Evolutionary conservation across 2,113 vertebrate genomes (phyloP).

Genomic region (Leucopsar rothschildi): DNA sequence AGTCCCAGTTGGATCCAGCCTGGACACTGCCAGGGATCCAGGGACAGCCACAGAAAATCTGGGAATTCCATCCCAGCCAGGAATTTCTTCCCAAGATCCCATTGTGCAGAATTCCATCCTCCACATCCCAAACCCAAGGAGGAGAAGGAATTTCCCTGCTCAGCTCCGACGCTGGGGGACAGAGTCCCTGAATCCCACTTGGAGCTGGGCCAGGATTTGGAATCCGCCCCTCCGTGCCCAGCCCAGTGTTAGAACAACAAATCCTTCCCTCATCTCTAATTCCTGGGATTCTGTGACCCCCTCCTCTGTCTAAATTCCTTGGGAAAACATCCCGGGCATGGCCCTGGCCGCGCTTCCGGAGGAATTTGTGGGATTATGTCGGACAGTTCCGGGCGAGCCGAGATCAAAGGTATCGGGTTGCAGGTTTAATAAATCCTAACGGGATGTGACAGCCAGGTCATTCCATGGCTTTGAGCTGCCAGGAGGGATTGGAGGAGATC

Average conservation of each 20-base stretch:
- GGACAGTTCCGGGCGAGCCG: not conserved
- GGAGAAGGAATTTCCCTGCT: not conserved
- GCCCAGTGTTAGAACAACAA: accelerated
- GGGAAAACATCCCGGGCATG: not conserved
- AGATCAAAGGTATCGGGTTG: not conserved
- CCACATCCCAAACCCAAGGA: not conserved
- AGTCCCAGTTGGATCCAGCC: not conserved
- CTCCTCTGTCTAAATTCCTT: not conserved
- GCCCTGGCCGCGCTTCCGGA: not conserved
- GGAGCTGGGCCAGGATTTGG: not conserved
- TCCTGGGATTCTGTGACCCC: not conserved
- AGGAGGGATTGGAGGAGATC: not conserved
- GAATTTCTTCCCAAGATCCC: not conserved
- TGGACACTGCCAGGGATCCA: accelerated
- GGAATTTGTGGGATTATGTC: not conserved
- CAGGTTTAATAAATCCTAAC: not conserved
- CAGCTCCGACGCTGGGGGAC: not conserved
- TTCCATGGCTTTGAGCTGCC: not conserved
- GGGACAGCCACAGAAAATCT: not conserved
- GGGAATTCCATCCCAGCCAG: not conserved
- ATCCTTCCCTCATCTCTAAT: not conserved
- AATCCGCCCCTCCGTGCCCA: accelerated
- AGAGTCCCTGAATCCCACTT: accelerated
- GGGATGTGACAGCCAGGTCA: not conserved
- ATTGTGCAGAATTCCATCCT: not conserved